phyloP scores from a whole-genome alignment of 2,113 vertebrate species.

The Antennarius striatus region DNA sequence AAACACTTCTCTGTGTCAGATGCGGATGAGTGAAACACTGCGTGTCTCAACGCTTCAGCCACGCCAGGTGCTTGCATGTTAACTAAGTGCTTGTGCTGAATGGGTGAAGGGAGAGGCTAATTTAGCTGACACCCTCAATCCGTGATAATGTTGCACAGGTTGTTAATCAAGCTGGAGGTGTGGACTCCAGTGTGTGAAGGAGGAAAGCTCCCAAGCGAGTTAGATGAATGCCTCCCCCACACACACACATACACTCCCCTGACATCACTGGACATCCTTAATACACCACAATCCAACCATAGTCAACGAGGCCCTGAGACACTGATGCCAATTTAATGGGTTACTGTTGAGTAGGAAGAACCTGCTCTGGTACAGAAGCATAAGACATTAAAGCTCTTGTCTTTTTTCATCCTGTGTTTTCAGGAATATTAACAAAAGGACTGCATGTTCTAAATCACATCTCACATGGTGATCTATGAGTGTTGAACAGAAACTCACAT shows the following conservation, averaged over 20 bases:
- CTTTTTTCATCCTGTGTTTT: background rate
- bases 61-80: slow-evolving; percentile 62
- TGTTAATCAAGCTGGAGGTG: slow-evolving; percentile 77
- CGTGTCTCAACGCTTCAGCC: background rate
- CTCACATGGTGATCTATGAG: no score
- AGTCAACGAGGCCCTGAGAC: slow-evolving; percentile 11
- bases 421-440: slow-evolving; percentile 1
- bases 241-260: background rate
- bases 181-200: slow-evolving; percentile 41
- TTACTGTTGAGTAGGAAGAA: slow-evolving; percentile 52
- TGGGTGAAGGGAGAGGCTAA: slow-evolving; percentile 75
- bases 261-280: slow-evolving; percentile 57
- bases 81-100: slow-evolving; percentile 63
- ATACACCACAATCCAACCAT: slow-evolving; percentile 53
- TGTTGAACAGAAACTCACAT: no score
- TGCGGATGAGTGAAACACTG: background rate
- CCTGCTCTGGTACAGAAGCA: slow-evolving; percentile 15
- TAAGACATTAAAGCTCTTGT: slow-evolving; percentile 23
- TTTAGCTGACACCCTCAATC: slow-evolving; percentile 75
- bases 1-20: background rate
- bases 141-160: slow-evolving; percentile 69
- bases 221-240: slow-evolving; percentile 36
- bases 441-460: no score
- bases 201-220: slow-evolving; percentile 57
- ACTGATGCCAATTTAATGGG: slow-evolving; percentile 28